A percentile compares a stretch with the other conserved stretches of the same genome.
phyloP scores from a whole-genome alignment of 2,888 invertebrate species.

The Euzetes globulus region DNA sequence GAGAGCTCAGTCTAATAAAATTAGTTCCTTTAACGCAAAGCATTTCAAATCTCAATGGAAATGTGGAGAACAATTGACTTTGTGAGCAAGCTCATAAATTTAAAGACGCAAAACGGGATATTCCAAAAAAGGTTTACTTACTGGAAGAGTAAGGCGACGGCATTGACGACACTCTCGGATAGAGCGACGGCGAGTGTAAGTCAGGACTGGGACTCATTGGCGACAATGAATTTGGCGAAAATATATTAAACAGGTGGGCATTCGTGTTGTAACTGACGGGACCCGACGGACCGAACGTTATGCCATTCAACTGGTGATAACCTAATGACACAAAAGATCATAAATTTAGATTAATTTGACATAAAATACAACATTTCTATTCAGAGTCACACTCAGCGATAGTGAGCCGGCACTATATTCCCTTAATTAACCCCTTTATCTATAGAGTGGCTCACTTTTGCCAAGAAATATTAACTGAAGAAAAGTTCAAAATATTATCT shows the following conservation, averaged over 20 bases:
- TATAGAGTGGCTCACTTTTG: no score
- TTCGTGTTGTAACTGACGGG: slow-evolving; percentile 18
- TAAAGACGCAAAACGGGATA: background rate
- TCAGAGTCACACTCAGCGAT: background rate
- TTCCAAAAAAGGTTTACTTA: background rate
- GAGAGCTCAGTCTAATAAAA: no score
- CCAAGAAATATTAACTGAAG: no score
- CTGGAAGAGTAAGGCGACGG: slow-evolving; percentile 15
- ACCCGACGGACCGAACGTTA: slow-evolving; percentile 16
- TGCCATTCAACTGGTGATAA: slow-evolving; percentile 22
- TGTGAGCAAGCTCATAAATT: background rate
- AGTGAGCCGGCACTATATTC: no score
- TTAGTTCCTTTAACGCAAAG: no score
- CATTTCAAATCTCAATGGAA: no score
- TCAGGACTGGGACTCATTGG: slow-evolving; percentile 22
- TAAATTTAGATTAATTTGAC: background rate
- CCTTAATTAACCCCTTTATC: no score
- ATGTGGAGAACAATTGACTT: no score
- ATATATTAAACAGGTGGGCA: slow-evolving; percentile 8
- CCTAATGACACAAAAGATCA: background rate
- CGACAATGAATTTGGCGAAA: slow-evolving; percentile 27
- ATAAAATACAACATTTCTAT: background rate
- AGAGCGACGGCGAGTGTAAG: slow-evolving; percentile 8
- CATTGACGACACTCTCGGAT: slow-evolving; percentile 22
- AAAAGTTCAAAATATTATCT: no score